Conservation (phyloP, 2,113 vertebrate species). For the Paracanthobrama guichenoti region DNA sequence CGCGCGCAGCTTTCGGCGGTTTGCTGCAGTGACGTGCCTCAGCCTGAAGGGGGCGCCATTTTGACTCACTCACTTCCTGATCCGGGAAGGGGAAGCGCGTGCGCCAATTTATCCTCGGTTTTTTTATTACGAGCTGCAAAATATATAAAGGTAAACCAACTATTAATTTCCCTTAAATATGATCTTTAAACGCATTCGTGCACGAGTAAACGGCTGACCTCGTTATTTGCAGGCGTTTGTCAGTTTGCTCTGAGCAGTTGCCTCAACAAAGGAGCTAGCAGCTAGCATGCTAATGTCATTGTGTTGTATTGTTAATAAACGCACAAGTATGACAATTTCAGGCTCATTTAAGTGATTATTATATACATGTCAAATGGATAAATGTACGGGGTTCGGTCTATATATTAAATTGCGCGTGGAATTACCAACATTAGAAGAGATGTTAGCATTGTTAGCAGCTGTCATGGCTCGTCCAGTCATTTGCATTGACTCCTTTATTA, state of each 20-base stretch:
- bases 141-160: conserved; percentile 37
- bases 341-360: neutral
- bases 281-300: conserved; percentile 41
- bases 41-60: conserved; percentile 35
- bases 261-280: conserved; percentile 54
- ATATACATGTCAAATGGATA: neutral
- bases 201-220: neutral
- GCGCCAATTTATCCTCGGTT: conserved; percentile 41
- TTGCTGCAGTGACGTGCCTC: conserved; percentile 12
- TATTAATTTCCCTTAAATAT: neutral
- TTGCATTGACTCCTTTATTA: neutral
- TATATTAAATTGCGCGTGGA: too few species aligned
- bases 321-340: neutral
- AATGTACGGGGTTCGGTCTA: neutral
- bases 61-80: conserved; percentile 57
- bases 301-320: neutral
- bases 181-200: neutral
- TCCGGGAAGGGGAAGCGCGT: conserved; percentile 50
- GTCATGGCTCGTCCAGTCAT: neutral
- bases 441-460: conserved; percentile 11
- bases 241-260: conserved; percentile 12
- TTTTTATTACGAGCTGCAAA: conserved; percentile 7
- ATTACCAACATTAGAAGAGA: neutral
- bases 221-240: too few species aligned
- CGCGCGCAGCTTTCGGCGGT: neutral